These are phyloP conservation scores for Epizoanthus fatuus DNA, from an alignment of 92 coral and sea anemone genomes.

Conservation along the genomic window DNA sequence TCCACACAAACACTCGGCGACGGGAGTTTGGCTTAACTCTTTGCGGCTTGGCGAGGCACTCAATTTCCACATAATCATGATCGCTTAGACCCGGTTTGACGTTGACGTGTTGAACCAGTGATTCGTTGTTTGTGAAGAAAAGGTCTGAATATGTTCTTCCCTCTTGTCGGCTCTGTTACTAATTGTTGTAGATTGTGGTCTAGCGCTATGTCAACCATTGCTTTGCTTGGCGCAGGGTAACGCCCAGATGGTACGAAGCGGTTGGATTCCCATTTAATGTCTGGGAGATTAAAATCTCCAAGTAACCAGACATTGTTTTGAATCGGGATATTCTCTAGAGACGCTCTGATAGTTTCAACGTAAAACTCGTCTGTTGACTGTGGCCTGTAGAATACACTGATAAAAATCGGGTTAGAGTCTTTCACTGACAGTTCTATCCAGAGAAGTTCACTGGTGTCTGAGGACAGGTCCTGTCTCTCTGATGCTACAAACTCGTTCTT, in stretches of 20 bases:
- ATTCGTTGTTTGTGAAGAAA: slow-evolving; percentile 31
- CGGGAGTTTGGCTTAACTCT: neutral
- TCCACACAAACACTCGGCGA: neutral
- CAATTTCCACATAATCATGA: neutral
- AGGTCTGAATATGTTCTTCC: slow-evolving; percentile 48
- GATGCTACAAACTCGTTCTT: neutral
- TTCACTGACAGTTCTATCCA: slow-evolving; percentile 22
- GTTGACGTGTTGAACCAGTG: neutral
- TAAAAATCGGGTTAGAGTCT: neutral
- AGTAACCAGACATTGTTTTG: slow-evolving; percentile 1
- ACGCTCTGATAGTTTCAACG: neutral
- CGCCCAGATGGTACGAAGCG: slow-evolving; percentile 6
- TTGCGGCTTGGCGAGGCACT: neutral
- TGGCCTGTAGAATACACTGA: slow-evolving; percentile 45
- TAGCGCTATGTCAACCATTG: neutral
- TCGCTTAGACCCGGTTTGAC: neutral
- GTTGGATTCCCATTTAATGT: slow-evolving; percentile 15
- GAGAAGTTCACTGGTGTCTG: slow-evolving; percentile 24
- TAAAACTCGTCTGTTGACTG: slow-evolving; percentile 17
- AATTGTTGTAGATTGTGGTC: slow-evolving; percentile 23
- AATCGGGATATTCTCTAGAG: slow-evolving; percentile 10
- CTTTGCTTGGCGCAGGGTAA: neutral
- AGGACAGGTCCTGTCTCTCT: slow-evolving; percentile 14
- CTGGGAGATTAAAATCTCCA: slow-evolving; percentile 51
- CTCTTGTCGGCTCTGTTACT: slow-evolving; percentile 49